These are phyloP conservation scores for Tinea pellionella DNA, from an alignment of 2,888 invertebrate genomes.

Conservation along the genomic window DNA sequence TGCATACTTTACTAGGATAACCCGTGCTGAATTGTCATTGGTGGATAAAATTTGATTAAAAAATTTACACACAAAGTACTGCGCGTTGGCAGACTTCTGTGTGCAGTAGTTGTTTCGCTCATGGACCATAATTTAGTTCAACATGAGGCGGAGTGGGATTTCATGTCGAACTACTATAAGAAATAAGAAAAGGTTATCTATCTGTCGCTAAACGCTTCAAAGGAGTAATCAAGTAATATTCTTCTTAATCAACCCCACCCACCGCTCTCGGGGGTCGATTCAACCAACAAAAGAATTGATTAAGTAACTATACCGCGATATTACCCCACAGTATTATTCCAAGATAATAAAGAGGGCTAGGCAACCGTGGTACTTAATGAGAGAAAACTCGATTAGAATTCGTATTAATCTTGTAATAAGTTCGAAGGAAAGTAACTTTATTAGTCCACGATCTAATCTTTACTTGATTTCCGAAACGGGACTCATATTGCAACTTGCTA, in stretches of 20 bases:
- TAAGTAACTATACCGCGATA: conserved; percentile 68
- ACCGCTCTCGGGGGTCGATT: conserved; percentile 55
- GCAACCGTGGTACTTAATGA: conserved; percentile 67
- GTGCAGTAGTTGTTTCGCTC: too few species aligned
- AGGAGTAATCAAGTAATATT: conserved; percentile 67
- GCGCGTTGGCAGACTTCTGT: too few species aligned
- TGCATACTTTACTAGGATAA: too few species aligned
- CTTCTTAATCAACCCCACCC: conserved; percentile 69
- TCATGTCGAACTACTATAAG: too few species aligned
- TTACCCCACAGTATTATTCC: conserved; percentile 65
- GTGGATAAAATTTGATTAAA: too few species aligned
- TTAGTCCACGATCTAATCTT: conserved; percentile 27
- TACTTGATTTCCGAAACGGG: not conserved
- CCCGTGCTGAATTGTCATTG: too few species aligned
- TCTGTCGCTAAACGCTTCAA: conserved; percentile 39
- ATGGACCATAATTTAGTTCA: too few species aligned
- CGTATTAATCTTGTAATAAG: conserved; percentile 63
- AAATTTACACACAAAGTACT: too few species aligned
- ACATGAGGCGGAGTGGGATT: too few species aligned
- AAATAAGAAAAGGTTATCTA: not conserved
- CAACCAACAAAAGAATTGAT: conserved; percentile 68
- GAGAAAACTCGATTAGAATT: conserved; percentile 69
- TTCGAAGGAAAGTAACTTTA: conserved; percentile 47
- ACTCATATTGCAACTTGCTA: not conserved
- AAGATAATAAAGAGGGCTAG: conserved; percentile 65